phyloP scores from a whole-genome alignment of 2,797 vertebrate genomes.

The Anabacerthia variegaticeps region DNA sequence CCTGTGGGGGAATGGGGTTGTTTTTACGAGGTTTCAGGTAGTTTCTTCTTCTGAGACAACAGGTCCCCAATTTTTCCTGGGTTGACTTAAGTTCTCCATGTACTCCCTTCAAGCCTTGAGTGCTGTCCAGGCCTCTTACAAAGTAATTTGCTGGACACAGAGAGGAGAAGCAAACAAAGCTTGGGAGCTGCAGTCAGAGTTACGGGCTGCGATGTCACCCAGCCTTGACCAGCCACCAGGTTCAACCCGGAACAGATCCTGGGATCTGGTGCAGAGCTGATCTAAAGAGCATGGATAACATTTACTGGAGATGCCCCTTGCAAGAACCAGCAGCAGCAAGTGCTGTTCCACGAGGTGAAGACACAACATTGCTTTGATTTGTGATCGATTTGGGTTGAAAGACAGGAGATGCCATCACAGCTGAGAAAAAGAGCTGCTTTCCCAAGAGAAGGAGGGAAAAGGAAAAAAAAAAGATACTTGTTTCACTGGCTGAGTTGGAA shows the following conservation, averaged over 20 bases:
- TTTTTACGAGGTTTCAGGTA: background rate
- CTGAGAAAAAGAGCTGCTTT: background rate
- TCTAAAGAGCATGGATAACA: background rate
- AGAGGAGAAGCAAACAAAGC: background rate
- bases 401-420: rapidly evolving
- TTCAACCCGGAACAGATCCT: background rate
- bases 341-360: background rate
- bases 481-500: background rate
- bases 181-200: background rate
- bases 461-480: background rate
- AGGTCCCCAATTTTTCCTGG: rapidly evolving
- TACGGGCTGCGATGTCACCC: background rate
- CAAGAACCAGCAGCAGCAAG: background rate
- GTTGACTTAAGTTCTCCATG: background rate
- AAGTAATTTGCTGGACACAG: background rate
- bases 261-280: background rate
- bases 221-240: background rate
- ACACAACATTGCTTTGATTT: background rate
- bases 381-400: rapidly evolving
- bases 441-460: background rate
- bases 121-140: background rate
- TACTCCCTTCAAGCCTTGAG: background rate
- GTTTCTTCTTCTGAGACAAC: background rate
- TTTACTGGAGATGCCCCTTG: background rate
- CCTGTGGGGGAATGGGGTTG: rapidly evolving